phyloP scores from a whole-genome alignment of 2,113 vertebrate species.

The Rhea americana region DNA sequence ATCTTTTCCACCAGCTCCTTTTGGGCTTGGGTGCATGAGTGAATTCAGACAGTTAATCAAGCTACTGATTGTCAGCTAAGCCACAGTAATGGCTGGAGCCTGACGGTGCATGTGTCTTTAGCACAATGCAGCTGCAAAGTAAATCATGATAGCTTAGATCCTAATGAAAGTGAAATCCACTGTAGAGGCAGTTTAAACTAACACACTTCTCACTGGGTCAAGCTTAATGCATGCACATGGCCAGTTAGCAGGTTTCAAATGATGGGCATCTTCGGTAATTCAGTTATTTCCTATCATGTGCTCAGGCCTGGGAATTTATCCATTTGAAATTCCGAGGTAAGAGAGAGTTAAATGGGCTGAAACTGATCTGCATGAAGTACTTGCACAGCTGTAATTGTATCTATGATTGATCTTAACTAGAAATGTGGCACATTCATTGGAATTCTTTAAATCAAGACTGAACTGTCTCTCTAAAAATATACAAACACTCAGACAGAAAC shows the following conservation, averaged over 20 bases:
- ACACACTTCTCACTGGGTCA: background rate
- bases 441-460: background rate
- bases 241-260: conserved; percentile 8
- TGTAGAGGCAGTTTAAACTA: conserved; percentile 7
- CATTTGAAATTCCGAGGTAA: background rate
- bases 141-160: conserved; percentile 33
- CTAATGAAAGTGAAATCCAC: conserved; percentile 48
- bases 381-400: background rate
- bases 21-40: conserved; percentile 13
- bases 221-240: background rate
- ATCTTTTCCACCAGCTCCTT: conserved; percentile 5
- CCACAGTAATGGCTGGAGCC: background rate
- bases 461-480: background rate
- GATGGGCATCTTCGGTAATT: background rate
- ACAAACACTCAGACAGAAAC: background rate
- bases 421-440: background rate
- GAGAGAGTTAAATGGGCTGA: background rate
- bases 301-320: background rate
- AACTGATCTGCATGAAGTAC: background rate
- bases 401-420: background rate
- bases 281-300: background rate
- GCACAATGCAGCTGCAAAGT: conserved; percentile 41
- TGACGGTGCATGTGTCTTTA: conserved; percentile 41
- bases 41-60: conserved; percentile 58
- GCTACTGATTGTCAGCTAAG: conserved; percentile 52